Evolutionary conservation across 2,888 invertebrate genomes (phyloP), one percentile per base, ranked within the genome.

Genomic region (Argynnis bischoffii): DNA sequence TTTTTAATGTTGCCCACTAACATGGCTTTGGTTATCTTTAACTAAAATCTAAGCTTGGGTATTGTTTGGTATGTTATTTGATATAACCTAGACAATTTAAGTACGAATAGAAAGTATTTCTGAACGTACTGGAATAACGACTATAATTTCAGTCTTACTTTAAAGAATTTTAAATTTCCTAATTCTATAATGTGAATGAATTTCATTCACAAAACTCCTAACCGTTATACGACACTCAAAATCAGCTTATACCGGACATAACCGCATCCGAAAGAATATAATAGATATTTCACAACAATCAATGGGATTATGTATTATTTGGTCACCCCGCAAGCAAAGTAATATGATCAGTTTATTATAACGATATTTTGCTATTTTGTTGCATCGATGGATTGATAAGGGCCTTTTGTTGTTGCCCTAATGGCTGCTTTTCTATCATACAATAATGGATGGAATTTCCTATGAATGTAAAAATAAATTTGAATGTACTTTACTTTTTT

Each of bases 261-360:
- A 75, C 77, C 79, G 71, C 78, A 76, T 64, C 67, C 69, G 78
- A 77, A 78, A 78, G 74, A 78, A 78, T 65, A 72, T 51, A 72
- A 69, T 81, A 74, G 73, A 73, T 77, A 81, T 81, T 84, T 84
- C 82, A 81, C 82, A 82, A 83, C 81, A 80, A 69, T 80, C 79
- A 83, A 87, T 83, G 72, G 82, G 80, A 85, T 87, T 85, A 85
- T 78, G 84, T 84, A 85, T 88, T 86, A 87, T 88, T 88, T 83
- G 86, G 85, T 84, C 86, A 83, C 89, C 87, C 86, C 78, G 80
- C 67, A 76, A 73, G 16, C 79, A 88, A 88, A 69, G 90, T 87
- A 90, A 91, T 84, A 86, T 83, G 90, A 91, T 89, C 83, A 76
- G 78, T 85, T 90, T 88, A 87, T 91, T 91, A 90, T 90, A 89